phyloP scores from a whole-genome alignment of 2,888 invertebrate species.

The Tiliacea aurago region DNA sequence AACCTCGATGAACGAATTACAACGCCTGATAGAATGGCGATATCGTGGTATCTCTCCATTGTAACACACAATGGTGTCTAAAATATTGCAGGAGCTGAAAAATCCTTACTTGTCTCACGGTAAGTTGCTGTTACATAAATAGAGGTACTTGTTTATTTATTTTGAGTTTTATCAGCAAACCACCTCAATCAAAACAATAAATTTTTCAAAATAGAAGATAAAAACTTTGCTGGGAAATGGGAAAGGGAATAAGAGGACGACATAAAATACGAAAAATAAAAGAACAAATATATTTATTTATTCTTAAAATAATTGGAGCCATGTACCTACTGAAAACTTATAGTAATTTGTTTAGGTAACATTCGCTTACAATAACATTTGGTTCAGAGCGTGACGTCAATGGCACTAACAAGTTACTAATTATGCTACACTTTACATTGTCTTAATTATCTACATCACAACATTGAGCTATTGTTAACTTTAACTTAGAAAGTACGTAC shows the following conservation, averaged over 20 bases:
- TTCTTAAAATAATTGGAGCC: slow-evolving; percentile 42
- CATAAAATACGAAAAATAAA: background rate
- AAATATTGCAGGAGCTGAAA: slow-evolving; percentile 2
- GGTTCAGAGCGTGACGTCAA: slow-evolving; percentile 69
- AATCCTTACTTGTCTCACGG: too few species aligned
- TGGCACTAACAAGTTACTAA: slow-evolving; percentile 70
- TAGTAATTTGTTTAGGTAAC: slow-evolving; percentile 62
- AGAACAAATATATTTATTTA: slow-evolving; percentile 43
- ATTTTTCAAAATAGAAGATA: too few species aligned
- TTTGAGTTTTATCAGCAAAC: too few species aligned
- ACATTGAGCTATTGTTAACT: slow-evolving; percentile 60
- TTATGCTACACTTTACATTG: slow-evolving; percentile 53
- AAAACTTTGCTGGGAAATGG: background rate
- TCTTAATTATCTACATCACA: slow-evolving; percentile 60
- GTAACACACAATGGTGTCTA: background rate
- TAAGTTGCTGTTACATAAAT: too few species aligned
- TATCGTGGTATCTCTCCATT: background rate
- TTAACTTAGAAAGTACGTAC: background rate
- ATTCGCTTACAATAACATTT: slow-evolving; percentile 68
- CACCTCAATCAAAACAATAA: too few species aligned
- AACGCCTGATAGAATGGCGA: slow-evolving; percentile 3
- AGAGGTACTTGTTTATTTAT: too few species aligned
- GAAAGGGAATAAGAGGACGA: background rate
- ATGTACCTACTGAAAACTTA: slow-evolving; percentile 43
- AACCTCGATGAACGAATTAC: too few species aligned